Evolutionary conservation across 2,113 vertebrate species (phyloP), one percentile per base, ranked within the genome.

Genomic region (Grus americana): DNA sequence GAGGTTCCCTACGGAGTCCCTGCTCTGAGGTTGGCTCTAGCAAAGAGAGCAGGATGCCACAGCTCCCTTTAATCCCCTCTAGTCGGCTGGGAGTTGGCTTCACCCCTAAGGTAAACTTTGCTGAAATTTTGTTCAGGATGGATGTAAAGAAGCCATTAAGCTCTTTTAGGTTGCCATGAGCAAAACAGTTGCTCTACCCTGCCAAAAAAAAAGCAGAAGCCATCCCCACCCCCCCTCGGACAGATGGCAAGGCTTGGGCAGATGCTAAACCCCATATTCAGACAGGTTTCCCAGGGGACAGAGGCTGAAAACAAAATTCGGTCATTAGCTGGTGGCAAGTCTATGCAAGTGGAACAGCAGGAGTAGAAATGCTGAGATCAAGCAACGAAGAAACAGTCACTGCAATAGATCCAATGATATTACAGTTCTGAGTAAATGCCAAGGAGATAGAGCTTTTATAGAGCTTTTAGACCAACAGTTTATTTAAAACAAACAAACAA

Each of bases 201-300:
- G 0, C 30, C 22, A 62, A 49, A 81, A 79, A n/a, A 49, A 42
- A 26, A 44, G 2, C 34, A 42, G 65, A 54, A 36, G n/a, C 27
- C n/a, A 47, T 44, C 36, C 29, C 58, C 40, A 49, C 8, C n/a
- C 50, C 16, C 36, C 65, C 29, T 38, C 78, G 81, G 50, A 55
- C 92, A 91, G 92, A 80, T 89, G 72, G 84, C 66, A 90, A 79
- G 47, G 38, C 65, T 81, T 34, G 73, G 81, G 78, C 68, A 84
- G 84, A 85, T 81, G 84, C 70, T 79, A n/a, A 93, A 74, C 42
- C 36, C 57, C 9, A 2, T 17, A 22, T 66, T 70, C 58, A 91
- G 38, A 71, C 42, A 62, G 47, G 38, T 78, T 84, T 95, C 81
- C 80, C 87, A 27, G 32, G 44, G 73, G 52, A 90, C n/a, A 78